These are phyloP conservation scores for Saccopteryx leptura DNA, from an alignment of 2,113 vertebrate species.

Conservation along the genomic window DNA sequence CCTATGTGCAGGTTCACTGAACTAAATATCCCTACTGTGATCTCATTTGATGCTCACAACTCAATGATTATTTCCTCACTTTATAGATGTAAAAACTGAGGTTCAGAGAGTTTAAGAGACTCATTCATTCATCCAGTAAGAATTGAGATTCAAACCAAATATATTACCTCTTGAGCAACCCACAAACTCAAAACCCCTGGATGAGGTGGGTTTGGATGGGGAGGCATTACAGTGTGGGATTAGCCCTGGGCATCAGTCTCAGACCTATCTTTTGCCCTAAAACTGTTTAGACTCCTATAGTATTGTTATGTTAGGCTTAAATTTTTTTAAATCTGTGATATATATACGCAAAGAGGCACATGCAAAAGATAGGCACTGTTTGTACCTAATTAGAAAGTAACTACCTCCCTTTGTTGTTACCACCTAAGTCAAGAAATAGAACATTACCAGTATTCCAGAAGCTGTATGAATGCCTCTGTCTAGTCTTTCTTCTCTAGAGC, in stretches of 20 bases:
- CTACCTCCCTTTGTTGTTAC: not conserved
- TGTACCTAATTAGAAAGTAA: not conserved
- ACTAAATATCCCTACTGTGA: not conserved
- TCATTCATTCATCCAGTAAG: not conserved
- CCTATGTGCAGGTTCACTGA: no score
- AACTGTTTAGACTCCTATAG: not conserved
- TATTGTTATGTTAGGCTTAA: not conserved
- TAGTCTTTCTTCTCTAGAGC: not conserved
- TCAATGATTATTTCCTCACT: not conserved
- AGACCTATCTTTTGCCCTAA: not conserved
- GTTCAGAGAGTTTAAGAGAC: not conserved
- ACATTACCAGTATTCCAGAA: not conserved
- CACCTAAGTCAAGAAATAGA: not conserved
- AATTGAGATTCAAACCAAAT: no score
- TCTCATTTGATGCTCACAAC: not conserved
- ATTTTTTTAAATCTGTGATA: no score
- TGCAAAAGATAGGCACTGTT: not conserved
- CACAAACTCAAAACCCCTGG: not conserved
- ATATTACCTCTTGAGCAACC: not conserved
- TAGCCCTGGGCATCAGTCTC: not conserved
- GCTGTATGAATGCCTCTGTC: not conserved
- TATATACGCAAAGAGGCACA: not conserved
- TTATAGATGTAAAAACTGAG: not conserved
- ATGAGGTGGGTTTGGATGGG: not conserved
- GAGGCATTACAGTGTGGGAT: no score